Conservation (phyloP, 1,140 invertebrate species). For the Lepidurus apus region DNA sequence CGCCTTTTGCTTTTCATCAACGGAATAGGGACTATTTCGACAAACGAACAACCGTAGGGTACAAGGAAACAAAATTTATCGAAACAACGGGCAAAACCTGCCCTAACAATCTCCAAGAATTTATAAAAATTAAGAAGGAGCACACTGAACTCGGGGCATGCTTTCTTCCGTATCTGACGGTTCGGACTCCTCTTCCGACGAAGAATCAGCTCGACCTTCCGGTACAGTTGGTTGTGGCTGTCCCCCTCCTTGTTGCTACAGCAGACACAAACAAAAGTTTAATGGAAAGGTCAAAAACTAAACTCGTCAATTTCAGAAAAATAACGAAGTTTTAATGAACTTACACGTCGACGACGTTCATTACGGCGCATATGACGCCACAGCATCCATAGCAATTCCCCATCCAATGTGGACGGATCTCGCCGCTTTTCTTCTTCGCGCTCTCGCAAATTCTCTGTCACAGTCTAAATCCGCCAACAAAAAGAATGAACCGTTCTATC, state of each 20-base stretch:
- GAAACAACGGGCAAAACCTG: not conserved
- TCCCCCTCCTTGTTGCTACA: slow-evolving; percentile 26
- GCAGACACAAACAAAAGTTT: not conserved
- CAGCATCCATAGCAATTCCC: slow-evolving; percentile 54
- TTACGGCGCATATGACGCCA: slow-evolving; percentile 50
- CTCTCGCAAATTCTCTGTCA: slow-evolving; percentile 49
- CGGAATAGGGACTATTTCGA: not conserved
- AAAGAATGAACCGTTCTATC: slow-evolving; percentile 27
- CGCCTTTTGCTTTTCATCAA: not conserved
- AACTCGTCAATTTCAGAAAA: no score
- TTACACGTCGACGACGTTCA: slow-evolving; percentile 41
- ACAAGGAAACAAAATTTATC: not conserved
- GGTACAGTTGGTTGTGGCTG: slow-evolving; percentile 34
- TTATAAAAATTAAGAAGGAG: slow-evolving; percentile 39
- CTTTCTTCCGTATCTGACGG: slow-evolving; percentile 40
- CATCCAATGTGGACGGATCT: slow-evolving; percentile 50
- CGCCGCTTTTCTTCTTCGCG: slow-evolving; percentile 45
- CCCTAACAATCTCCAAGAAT: not conserved
- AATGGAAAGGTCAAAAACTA: not conserved
- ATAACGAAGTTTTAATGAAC: not conserved
- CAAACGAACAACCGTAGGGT: not conserved
- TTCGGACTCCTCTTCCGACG: slow-evolving; percentile 39
- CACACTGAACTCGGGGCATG: slow-evolving; percentile 41
- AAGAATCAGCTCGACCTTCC: slow-evolving; percentile 39
- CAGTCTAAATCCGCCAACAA: slow-evolving; percentile 38